Conservation (phyloP, 2,888 invertebrate species). For the Mystacides longicornis region DNA sequence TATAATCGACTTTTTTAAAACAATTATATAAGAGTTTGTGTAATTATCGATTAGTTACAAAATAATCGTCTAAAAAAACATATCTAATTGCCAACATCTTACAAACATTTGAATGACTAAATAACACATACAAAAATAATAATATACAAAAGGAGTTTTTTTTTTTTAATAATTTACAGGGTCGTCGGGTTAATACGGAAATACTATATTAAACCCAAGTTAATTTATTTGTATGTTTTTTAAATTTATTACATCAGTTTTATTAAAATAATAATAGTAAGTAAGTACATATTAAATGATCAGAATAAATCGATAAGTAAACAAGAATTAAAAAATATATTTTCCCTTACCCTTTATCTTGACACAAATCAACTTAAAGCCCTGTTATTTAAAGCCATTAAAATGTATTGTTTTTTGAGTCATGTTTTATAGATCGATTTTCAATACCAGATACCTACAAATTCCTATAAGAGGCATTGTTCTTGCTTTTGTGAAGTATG, state of each 20-base stretch:
- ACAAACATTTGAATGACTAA: too few relatives aligned
- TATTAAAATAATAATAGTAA: background rate
- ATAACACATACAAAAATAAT: too few relatives aligned
- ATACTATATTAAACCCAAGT: background rate
- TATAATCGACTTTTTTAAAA: too few relatives aligned
- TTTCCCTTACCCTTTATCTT: background rate
- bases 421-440: too few relatives aligned
- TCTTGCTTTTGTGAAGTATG: too few relatives aligned
- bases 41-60: too few relatives aligned
- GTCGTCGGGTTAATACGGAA: background rate
- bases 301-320: background rate
- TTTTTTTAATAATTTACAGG: background rate
- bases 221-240: background rate
- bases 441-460: too few relatives aligned
- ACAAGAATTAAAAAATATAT: background rate
- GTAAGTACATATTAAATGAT: background rate
- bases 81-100: too few relatives aligned
- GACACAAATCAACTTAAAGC: background rate
- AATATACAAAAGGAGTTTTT: too few relatives aligned
- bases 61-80: too few relatives aligned
- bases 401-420: slow-evolving; percentile 1
- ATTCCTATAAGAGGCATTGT: too few relatives aligned
- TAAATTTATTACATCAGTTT: background rate
- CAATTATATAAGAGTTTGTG: too few relatives aligned
- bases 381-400: background rate